Conservation (phyloP, 2,113 vertebrate species). For the Saguinus imperator region DNA sequence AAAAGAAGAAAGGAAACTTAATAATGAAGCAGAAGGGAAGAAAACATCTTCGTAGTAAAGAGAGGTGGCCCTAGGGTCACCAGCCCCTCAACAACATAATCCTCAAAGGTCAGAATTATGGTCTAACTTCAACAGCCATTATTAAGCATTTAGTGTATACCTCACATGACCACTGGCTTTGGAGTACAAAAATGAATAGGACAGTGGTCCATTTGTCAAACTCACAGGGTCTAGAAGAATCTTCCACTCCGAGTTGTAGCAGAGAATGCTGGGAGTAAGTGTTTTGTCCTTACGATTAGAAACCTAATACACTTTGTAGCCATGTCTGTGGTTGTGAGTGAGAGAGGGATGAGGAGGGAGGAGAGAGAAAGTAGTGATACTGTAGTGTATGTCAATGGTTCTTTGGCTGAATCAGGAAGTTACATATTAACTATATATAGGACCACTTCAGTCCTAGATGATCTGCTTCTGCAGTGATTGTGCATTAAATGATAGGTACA, state of each 20-base stretch:
- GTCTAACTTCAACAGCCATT: background rate
- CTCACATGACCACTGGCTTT: background rate
- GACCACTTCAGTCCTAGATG: background rate
- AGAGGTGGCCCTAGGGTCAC: background rate
- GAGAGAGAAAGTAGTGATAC: background rate
- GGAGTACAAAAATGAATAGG: background rate
- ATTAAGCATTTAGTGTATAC: background rate
- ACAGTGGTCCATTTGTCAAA: background rate
- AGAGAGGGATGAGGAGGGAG: background rate
- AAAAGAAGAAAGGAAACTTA: background rate
- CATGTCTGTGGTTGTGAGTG: background rate
- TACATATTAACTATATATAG: background rate
- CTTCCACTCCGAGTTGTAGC: background rate
- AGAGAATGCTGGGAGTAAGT: background rate
- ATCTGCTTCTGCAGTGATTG: background rate
- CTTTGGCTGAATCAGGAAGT: background rate
- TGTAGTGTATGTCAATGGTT: background rate
- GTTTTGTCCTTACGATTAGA: background rate
- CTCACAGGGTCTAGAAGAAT: background rate
- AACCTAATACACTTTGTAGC: background rate
- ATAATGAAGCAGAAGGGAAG: background rate
- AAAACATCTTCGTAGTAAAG: background rate
- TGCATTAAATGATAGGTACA: background rate
- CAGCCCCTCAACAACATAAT: background rate
- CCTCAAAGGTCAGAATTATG: background rate